phyloP scores from a whole-genome alignment of 2,113 vertebrate genomes.

The Caranx ignobilis region DNA sequence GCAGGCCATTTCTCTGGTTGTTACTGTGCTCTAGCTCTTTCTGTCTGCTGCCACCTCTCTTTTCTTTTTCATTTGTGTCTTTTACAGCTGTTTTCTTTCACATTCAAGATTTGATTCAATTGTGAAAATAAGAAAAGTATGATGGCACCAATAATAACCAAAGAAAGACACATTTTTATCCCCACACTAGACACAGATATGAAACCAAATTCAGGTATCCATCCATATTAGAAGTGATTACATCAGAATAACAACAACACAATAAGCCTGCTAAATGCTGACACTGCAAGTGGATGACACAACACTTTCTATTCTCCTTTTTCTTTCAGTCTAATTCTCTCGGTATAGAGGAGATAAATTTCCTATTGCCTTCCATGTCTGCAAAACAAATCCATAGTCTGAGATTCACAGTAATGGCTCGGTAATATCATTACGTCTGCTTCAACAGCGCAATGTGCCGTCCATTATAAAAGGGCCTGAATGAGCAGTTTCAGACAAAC shows the following conservation, averaged over 20 bases:
- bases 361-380: conserved; percentile 15
- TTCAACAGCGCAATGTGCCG: background rate
- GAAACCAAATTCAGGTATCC: background rate
- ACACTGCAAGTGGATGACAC: background rate
- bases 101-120: background rate
- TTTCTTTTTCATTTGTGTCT: no score
- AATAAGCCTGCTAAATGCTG: background rate
- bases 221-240: background rate
- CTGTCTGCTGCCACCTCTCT: no score
- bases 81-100: no score
- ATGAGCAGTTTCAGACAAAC: background rate
- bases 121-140: background rate
- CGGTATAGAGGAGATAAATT: background rate
- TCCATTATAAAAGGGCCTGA: background rate
- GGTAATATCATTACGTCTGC: conserved; percentile 22
- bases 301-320: background rate
- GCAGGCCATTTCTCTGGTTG: background rate
- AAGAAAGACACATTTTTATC: background rate
- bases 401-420: conserved; percentile 17
- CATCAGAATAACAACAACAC: background rate
- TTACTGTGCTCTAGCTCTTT: background rate
- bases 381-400: conserved; percentile 25
- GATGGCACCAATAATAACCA: background rate
- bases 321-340: background rate
- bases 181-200: background rate